Base-by-base conservation (phyloP, 2,888 invertebrate genomes). In the Xanthia icteritia region DNA sequence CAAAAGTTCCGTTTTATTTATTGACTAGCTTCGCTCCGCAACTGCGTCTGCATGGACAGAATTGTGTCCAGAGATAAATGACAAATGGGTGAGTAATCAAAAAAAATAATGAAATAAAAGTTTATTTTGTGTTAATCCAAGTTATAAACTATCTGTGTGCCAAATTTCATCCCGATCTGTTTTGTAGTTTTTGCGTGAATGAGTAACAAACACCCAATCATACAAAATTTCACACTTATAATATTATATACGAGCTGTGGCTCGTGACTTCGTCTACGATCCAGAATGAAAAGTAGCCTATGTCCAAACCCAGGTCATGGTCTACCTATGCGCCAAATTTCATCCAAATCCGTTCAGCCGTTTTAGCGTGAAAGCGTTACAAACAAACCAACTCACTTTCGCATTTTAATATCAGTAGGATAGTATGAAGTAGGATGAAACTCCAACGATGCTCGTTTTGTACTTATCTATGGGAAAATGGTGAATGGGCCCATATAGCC, bases 401-500 rank as follows among this genome's bases (percentile, higher is more conserved):
- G 8, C 36, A 39, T 64, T 64, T 64, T 15, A 42, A 42, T 42
- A 31, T 42, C 9, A 45, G 13, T n/a, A n/a, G n/a, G 5, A 58
- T n/a, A n/a, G 13, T 39, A 39, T 5, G 39, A 42, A 45, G 5
- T 15, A 4, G 8, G 9, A 73, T 75, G 54, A 64, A 64, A 69
- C 60, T 76, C 31, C 11, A 61, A 64, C 31, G 23, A 68, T 68
- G 51, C 36, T 27, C 23, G 68, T 51, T 77, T 54, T 45, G 11
- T 68, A 17, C 20, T 5, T 54, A 27, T 3, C 72, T 72, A 61
- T 66, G 39, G 17, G 61, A 54, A 69, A 77, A 73, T 48, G 3
- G 45, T 73, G 73, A 79, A 77, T 69, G 71, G 73, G 67, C 13
- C 63, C 63, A 42, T 45, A 78, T 67, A 65, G 39, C 77, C 79